phyloP scores from a whole-genome alignment of 2,888 invertebrate species.

The Dasysyrphus tricinctus region DNA sequence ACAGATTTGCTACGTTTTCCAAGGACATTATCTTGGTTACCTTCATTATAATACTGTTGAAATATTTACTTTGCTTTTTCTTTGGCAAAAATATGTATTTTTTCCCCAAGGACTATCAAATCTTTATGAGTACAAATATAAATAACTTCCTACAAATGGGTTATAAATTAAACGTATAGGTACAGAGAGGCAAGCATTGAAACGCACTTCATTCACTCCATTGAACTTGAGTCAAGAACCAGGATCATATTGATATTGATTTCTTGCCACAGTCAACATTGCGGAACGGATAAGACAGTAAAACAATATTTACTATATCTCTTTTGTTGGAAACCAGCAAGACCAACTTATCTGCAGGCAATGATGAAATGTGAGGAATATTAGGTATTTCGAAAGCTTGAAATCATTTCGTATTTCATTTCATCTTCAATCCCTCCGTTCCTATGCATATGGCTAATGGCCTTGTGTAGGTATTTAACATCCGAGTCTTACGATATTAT shows the following conservation, averaged over 20 bases:
- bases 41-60: not conserved
- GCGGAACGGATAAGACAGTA: not conserved
- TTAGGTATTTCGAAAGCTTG: not conserved
- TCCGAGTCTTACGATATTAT: not conserved
- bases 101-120: not conserved
- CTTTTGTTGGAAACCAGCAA: not conserved
- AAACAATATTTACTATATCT: not conserved
- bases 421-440: not conserved
- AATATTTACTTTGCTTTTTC: not conserved
- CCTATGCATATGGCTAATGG: no score
- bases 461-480: not conserved
- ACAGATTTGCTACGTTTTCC: not conserved
- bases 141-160: not conserved
- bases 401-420: not conserved
- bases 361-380: not conserved
- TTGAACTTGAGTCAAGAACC: not conserved
- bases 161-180: not conserved
- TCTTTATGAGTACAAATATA: not conserved
- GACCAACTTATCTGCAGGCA: not conserved
- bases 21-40: constrained; percentile 1
- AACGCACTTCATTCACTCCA: not conserved
- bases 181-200: not conserved
- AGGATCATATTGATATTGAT: not conserved
- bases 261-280: not conserved
- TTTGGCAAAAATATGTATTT: not conserved